Conservation (phyloP, 2,797 vertebrate genomes). For the Myotis daubentonii region DNA sequence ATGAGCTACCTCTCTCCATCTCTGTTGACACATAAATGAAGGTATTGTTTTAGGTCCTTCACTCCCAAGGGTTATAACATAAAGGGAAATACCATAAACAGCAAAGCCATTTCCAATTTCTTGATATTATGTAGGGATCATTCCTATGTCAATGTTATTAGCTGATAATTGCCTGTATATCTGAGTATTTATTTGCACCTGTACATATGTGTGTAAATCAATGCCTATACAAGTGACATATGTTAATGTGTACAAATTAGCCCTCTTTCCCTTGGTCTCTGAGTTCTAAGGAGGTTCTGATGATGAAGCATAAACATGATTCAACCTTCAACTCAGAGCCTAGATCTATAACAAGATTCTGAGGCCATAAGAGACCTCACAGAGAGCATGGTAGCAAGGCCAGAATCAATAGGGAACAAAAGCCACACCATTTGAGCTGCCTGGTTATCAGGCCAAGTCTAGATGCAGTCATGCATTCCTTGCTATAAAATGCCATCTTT, state of each 20-base stretch:
- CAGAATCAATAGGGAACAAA: not conserved
- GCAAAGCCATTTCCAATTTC: not conserved
- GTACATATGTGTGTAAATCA: not conserved
- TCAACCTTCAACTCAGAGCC: not conserved
- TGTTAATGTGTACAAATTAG: not conserved
- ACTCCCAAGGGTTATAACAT: not conserved
- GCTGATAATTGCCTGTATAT: not conserved
- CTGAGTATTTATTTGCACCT: not conserved
- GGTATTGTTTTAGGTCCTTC: not conserved
- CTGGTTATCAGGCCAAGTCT: not conserved
- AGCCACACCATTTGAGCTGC: not conserved
- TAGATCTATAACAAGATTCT: constrained; percentile 11
- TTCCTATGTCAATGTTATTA: not conserved
- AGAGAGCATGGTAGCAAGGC: not conserved
- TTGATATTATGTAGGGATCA: not conserved
- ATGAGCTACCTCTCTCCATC: not conserved
- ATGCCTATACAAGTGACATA: not conserved
- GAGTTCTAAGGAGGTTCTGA: not conserved
- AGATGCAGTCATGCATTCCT: not conserved
- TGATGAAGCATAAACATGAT: not conserved
- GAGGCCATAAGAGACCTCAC: not conserved
- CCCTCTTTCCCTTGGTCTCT: not conserved
- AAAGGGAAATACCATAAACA: not conserved
- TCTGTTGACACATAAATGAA: not conserved
- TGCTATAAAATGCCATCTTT: not conserved